Base-by-base conservation (phyloP, 2,797 vertebrate species). In the Sphaeramia orbicularis region DNA sequence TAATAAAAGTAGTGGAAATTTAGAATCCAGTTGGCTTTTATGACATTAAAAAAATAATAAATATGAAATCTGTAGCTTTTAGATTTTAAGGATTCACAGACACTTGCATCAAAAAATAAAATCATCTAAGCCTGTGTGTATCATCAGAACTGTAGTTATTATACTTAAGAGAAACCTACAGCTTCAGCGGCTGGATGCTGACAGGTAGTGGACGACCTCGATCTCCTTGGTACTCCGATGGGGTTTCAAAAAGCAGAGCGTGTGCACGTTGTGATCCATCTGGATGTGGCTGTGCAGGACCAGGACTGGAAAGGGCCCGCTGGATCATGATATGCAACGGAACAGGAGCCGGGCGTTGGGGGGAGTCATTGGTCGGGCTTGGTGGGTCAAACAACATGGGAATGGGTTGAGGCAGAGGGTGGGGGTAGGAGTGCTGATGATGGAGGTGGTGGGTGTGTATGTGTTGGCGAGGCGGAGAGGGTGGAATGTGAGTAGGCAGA, bases 321-420 rank as follows among this genome's bases (percentile, higher is more conserved):
- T 99, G 98, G 89, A 99, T 99, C 86, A 98, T 98, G 85, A 99
- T 97, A 84, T 99, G 98, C 77, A 99, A 85, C 0, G 98, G 97
- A 40, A 99, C 52, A 0, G 93, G 94, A 27, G 96, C 93, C 1
- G 96, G 91, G 9, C 95, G 94, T 44, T 93, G 85, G 54, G 92
- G 91, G 2, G 86, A 27, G 0, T 91, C 94, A 0, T 57, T 85
- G 42, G 86, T 80, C 0, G 94, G 93, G 76, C 94, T 95, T 0
- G 94, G 92, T 0, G 93, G 92, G 78, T 94, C 93, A 24, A 94
- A 93, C 42, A 93, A 83, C 81, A 90, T 92, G 3, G 88, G 89
- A 14, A 86, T 93, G 62, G 81, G 91, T 53, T 87, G 94, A 62
- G 69, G 36, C 15, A 92, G 6, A 21, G 94, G 79, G 91, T 95